Evolutionary conservation across 2,797 vertebrate genomes (phyloP), one percentile per base, ranked within the genome.

Genomic region (Cyclura pinguis): DNA sequence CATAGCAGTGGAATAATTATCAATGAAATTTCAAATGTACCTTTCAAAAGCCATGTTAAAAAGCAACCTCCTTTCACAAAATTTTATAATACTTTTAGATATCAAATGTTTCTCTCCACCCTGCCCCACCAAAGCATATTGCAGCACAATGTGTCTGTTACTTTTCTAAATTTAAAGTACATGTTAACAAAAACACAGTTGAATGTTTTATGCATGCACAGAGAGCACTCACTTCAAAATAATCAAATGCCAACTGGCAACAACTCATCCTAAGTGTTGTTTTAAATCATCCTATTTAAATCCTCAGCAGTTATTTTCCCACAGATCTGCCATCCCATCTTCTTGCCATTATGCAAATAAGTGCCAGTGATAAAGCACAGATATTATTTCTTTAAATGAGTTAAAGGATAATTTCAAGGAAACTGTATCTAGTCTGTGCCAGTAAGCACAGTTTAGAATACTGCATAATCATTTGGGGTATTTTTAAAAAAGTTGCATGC

Each of bases 291-390:
- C 92, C 83, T 86, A 20, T 94, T 95, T 95, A 91, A 93, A 94
- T 88, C 52, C 88, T 89, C 89, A 90, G 64, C 55, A 93, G 91
- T 94, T 88, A 84, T 42, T 80, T 87, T 92, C 27, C 92, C 85
- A 55, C 76, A 92, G 80, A 94, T 55, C 89, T 95, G 83, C 0
- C 6, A 82, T 93, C 93, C 0, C 5, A 77, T 93, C 93, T 96
- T 92, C 80, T 84, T 92, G 89, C 78, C 24, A 93, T 96, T 95
- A 95, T 95, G 93, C 92, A 96, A 95, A 96, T 92, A 92, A 94
- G 76, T 47, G n/a, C 52, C 42, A 38, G 29, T 85, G 88, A 94
- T 94, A 92, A 94, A 95, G 90, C 78, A 84, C 67, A 77, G 86
- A 93, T 93, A 94, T 88, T 93, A 92, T 87, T 95, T 92, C 86